Conservation (phyloP, 2,797 vertebrate genomes). For the Distichodus sexfasciatus region DNA sequence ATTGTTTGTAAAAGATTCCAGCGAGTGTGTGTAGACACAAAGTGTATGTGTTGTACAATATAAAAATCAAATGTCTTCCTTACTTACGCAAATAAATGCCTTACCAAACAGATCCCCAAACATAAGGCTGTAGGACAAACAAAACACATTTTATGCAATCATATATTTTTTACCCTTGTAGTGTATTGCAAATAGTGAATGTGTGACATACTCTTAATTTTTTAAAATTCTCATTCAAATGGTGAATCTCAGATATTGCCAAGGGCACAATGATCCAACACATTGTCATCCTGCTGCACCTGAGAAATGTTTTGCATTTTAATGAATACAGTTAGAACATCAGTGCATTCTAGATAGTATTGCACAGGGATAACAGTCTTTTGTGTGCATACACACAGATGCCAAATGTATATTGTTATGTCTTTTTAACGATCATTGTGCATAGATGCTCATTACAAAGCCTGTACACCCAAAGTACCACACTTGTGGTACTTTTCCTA, state of each 20-base stretch:
- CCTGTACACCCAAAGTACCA: too few species aligned
- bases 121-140: not conserved
- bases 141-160: slow-evolving; percentile 6
- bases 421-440: too few species aligned
- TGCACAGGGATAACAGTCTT: slow-evolving; percentile 17
- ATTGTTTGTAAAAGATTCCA: not conserved
- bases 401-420: too few species aligned
- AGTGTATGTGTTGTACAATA: not conserved
- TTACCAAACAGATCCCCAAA: not conserved
- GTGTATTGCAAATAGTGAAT: slow-evolving; percentile 4
- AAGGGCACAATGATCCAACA: slow-evolving; percentile 46
- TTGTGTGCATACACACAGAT: too few species aligned
- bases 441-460: too few species aligned
- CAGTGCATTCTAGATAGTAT: slow-evolving; percentile 27
- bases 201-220: slow-evolving; percentile 31
- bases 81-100: not conserved
- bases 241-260: slow-evolving; percentile 17
- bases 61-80: not conserved
- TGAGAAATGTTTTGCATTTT: slow-evolving; percentile 49
- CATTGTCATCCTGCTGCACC: slow-evolving; percentile 43
- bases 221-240: slow-evolving; percentile 29
- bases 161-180: not conserved
- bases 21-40: slow-evolving; percentile 6
- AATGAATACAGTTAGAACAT: slow-evolving; percentile 45
- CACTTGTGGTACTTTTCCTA: too few species aligned